Evolutionary conservation across 2,113 vertebrate genomes (phyloP).

Genomic region (Edolisoma coerulescens): DNA sequence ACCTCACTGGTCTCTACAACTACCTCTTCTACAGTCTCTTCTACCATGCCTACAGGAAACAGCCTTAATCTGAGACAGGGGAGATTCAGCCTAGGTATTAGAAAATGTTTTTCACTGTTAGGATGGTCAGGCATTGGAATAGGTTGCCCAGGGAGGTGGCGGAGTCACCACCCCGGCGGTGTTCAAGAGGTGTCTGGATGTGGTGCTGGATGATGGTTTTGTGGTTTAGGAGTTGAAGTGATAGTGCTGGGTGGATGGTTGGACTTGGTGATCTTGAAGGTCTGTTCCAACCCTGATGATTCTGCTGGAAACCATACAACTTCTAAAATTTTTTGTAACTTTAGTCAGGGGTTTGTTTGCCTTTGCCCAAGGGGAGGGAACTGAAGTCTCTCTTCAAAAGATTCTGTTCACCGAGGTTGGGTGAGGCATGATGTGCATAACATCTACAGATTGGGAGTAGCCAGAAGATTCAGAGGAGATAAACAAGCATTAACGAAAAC

Average conservation of each 20-base stretch:
- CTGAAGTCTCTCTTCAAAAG: not conserved
- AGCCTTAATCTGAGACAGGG: not conserved
- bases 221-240: not conserved
- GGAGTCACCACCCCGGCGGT: fast-evolving
- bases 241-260: not conserved
- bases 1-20: not conserved
- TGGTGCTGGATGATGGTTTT: not conserved
- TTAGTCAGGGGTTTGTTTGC: not conserved
- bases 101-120: not conserved
- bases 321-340: not conserved
- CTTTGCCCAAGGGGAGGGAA: not conserved
- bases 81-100: not conserved
- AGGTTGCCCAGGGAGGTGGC: not conserved
- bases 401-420: not conserved
- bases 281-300: not conserved
- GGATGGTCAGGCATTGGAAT: not conserved
- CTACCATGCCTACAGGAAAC: not conserved
- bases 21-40: not conserved
- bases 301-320: not conserved
- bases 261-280: not conserved
- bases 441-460: not conserved
- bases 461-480: not conserved
- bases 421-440: not conserved
- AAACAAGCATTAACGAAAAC: not conserved
- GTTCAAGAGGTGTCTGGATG: not conserved